These are phyloP conservation scores for Phainopepla nitens DNA, from an alignment of 2,113 vertebrate species.

Conservation along the genomic window DNA sequence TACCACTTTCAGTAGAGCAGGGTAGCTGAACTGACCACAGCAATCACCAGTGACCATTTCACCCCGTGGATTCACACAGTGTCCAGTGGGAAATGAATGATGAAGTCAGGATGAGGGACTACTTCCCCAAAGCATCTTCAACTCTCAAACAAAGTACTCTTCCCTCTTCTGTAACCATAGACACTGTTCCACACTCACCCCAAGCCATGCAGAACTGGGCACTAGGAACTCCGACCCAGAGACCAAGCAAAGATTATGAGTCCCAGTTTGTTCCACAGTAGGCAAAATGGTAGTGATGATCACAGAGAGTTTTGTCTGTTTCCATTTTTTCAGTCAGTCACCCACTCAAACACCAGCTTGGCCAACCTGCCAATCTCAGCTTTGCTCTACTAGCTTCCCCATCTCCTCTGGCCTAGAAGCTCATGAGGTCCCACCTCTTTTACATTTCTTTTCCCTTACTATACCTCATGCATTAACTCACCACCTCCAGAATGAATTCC, in stretches of 20 bases:
- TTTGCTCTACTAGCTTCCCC: not conserved
- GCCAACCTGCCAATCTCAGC: not conserved
- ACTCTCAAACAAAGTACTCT: not conserved
- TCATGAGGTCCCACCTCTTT: not conserved
- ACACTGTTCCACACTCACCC: accelerated
- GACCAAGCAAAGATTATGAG: not conserved
- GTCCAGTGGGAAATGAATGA: not conserved
- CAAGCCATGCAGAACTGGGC: not conserved
- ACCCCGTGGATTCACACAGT: accelerated
- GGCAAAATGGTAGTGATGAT: not conserved
- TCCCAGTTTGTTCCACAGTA: not conserved
- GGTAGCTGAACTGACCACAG: not conserved
- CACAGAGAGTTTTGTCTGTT: not conserved
- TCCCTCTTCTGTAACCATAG: not conserved
- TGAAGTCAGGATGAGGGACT: not conserved
- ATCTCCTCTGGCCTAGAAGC: not conserved
- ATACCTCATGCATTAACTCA: not conserved
- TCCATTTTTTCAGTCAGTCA: not conserved
- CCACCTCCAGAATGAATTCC: not conserved
- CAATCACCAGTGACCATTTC: not conserved
- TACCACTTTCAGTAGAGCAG: not conserved
- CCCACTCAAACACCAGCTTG: not conserved
- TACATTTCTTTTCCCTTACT: not conserved
- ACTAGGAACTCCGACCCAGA: not conserved
- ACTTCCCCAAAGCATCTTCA: not conserved